These are phyloP conservation scores for Drosophila pectinifera DNA, from an alignment of 1,140 invertebrate species.

Conservation along the genomic window DNA sequence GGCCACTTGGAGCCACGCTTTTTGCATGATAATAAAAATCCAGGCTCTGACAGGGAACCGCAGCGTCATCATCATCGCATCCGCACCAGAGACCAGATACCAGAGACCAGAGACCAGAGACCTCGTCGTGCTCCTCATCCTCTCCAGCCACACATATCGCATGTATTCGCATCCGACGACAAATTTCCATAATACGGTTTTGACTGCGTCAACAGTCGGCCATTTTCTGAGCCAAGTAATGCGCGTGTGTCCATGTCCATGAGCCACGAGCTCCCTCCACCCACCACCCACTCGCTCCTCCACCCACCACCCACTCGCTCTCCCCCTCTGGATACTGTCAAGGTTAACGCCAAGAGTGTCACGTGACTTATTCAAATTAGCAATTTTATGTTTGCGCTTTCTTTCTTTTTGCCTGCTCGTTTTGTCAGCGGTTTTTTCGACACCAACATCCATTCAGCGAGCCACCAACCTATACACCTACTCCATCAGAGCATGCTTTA, in stretches of 20 bases:
- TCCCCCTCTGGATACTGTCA: conserved; percentile 35
- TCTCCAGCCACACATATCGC: conserved; percentile 24
- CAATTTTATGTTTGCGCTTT: conserved; percentile 80
- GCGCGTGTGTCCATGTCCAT: conserved; percentile 12
- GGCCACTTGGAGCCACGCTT: conserved; percentile 32
- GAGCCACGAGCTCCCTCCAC: too few relatives aligned
- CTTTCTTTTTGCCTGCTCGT: conserved; percentile 23
- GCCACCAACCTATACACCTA: background rate
- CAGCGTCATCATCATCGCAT: conserved; percentile 15
- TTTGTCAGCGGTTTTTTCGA: conserved; percentile 38
- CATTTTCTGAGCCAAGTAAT: conserved; percentile 25
- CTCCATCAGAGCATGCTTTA: conserved; percentile 13
- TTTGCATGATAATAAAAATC: conserved; percentile 48
- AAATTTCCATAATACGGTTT: conserved; percentile 46
- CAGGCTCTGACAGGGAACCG: conserved; percentile 11
- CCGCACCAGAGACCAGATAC: too few relatives aligned
- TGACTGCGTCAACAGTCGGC: conserved; percentile 50
- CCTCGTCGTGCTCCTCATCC: conserved; percentile 4
- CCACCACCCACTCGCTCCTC: background rate
- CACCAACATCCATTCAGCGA: background rate
- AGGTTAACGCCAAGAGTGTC: conserved; percentile 64
- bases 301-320: background rate
- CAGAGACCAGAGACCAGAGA: too few relatives aligned
- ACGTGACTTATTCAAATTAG: conserved; percentile 82
- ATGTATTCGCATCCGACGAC: conserved; percentile 36